Percentiles rank a stretch among this genome's conserved stretches.
phyloP scores from a whole-genome alignment of 2,797 vertebrate species.

The Sparidentex hasta region DNA sequence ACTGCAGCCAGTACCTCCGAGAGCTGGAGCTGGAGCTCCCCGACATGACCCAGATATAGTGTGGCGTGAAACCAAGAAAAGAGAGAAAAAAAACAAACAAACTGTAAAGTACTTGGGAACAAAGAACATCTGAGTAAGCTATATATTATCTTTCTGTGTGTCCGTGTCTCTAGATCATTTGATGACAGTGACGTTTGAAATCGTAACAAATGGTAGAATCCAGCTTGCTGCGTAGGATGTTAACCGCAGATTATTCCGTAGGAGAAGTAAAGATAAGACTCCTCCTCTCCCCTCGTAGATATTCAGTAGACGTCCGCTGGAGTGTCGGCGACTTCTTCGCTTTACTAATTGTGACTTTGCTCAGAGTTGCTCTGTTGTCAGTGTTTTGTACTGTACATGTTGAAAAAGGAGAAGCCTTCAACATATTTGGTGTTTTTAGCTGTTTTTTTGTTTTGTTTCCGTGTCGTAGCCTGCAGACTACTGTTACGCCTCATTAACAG shows the following conservation, averaged over 20 bases:
- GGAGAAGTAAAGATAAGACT: slow-evolving; percentile 37
- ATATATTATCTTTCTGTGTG: slow-evolving; percentile 69
- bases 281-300: slow-evolving; percentile 25
- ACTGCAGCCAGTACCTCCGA: slow-evolving; percentile 94
- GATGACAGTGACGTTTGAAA: slow-evolving; percentile 59
- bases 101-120: slow-evolving; percentile 66
- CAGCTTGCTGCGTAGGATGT: slow-evolving; percentile 58
- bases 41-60: slow-evolving; percentile 79
- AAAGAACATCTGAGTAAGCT: slow-evolving; percentile 80
- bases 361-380: slow-evolving; percentile 56
- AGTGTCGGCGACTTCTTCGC: slow-evolving; percentile 52
- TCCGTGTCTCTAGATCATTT: slow-evolving; percentile 68
- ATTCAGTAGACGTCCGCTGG: slow-evolving; percentile 38
- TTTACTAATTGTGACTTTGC: slow-evolving; percentile 64
- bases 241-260: slow-evolving; percentile 47
- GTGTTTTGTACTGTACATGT: slow-evolving; percentile 70
- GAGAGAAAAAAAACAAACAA: slow-evolving; percentile 15
- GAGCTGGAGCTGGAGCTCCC: slow-evolving; percentile 83
- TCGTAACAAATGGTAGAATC: slow-evolving; percentile 59
- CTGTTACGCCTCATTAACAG: slow-evolving; percentile 60
- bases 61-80: slow-evolving; percentile 1
- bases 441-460: slow-evolving; percentile 38
- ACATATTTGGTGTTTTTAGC: slow-evolving; percentile 53
- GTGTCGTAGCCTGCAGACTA: slow-evolving; percentile 63
- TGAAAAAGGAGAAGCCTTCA: slow-evolving; percentile 44